These are phyloP conservation scores for Poecilia wingei DNA, from an alignment of 2,797 vertebrate species.

Conservation along the genomic window DNA sequence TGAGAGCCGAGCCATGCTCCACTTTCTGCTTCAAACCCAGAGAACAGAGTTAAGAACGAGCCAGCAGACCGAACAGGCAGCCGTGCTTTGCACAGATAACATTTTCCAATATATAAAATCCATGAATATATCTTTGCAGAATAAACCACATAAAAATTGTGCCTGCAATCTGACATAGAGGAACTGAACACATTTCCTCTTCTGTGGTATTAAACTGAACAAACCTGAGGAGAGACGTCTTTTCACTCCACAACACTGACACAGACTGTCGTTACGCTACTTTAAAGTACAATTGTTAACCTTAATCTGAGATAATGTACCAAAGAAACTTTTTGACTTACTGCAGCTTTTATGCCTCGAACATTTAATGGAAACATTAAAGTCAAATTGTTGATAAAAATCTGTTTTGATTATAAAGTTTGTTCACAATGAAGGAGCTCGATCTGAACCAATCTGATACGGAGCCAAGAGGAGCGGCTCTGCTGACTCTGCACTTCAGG, in stretches of 20 bases:
- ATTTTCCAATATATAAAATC: background rate
- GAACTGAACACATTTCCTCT: background rate
- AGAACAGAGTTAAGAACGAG: background rate
- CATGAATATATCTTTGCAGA: background rate
- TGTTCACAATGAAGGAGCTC: background rate
- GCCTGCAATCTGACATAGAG: background rate
- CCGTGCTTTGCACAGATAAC: background rate
- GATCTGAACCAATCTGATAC: background rate
- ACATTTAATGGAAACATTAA: background rate
- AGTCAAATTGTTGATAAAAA: background rate
- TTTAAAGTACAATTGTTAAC: background rate
- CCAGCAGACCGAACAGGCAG: background rate
- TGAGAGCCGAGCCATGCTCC: conserved; percentile 1
- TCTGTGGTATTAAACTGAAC: background rate
- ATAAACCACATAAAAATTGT: background rate
- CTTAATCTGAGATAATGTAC: background rate
- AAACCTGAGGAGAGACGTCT: background rate
- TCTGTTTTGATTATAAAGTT: background rate
- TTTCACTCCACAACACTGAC: background rate
- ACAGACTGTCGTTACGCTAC: background rate
- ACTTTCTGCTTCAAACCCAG: background rate
- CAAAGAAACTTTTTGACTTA: background rate
- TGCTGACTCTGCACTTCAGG: background rate
- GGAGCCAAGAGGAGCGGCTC: background rate
- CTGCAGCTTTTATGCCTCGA: background rate